Conservation (phyloP, 2,888 invertebrate species). For the Drosophila meridiana region DNA sequence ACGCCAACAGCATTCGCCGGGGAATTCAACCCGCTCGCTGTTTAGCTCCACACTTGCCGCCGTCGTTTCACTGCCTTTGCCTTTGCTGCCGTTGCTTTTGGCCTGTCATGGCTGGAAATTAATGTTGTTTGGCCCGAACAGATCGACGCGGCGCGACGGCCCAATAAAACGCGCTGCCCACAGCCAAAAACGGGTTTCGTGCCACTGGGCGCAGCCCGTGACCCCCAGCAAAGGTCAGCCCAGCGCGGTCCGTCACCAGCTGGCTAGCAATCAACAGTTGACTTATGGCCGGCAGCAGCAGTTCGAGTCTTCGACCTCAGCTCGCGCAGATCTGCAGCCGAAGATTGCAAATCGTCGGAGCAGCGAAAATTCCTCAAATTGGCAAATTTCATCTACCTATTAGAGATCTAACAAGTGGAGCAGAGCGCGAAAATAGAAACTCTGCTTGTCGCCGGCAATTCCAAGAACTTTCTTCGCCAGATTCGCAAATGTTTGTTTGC, state of each 20-base stretch:
- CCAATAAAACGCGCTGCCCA: constrained; percentile 8
- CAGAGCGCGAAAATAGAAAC: not conserved
- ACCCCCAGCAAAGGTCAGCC: constrained; percentile 53
- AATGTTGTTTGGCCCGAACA: constrained; percentile 42
- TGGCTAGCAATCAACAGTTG: constrained; percentile 13
- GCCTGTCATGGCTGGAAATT: constrained; percentile 49
- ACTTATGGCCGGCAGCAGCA: constrained; percentile 4
- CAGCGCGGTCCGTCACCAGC: not conserved
- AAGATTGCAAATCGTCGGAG: not conserved
- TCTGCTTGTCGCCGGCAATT: not conserved
- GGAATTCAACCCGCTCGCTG: constrained; percentile 45
- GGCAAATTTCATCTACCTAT: not conserved
- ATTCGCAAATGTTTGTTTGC: not conserved
- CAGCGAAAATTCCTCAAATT: not conserved
- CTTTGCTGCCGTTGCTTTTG: constrained; percentile 19
- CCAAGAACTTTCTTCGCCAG: constrained; percentile 6
- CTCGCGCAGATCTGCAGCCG: not conserved
- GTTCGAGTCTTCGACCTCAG: not conserved
- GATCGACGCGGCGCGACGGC: constrained; percentile 44
- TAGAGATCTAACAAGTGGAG: constrained; percentile 7
- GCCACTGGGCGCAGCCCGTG: constrained; percentile 24
- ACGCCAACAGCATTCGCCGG: constrained; percentile 40
- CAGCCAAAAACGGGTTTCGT: constrained; percentile 43
- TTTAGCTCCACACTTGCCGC: constrained; percentile 1
- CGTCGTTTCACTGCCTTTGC: not conserved